A percentile compares a stretch with the other conserved stretches of the same genome.
phyloP scores from a whole-genome alignment of 2,888 invertebrate species.

The Melanargia galathea region DNA sequence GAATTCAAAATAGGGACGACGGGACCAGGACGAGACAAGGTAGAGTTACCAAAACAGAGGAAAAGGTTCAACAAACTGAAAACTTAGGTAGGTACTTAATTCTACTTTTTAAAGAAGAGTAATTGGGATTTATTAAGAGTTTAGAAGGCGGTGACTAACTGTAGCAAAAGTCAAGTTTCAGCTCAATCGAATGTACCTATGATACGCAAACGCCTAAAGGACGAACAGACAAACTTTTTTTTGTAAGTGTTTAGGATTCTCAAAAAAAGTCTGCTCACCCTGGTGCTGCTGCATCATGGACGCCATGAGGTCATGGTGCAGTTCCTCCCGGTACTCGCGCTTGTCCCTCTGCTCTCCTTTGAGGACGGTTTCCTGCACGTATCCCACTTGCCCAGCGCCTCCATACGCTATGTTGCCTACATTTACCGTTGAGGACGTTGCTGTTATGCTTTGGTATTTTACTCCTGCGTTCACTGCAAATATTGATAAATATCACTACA shows the following conservation, averaged over 20 bases:
- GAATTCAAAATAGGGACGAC: not conserved
- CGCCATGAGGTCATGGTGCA: constrained; percentile 81
- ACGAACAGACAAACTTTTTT: too few species aligned
- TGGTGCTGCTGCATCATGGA: constrained; percentile 78
- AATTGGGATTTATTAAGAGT: too few species aligned
- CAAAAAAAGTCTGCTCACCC: constrained; percentile 43
- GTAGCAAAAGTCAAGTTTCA: too few species aligned
- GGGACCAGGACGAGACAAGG: not conserved
- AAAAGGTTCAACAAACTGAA: not conserved
- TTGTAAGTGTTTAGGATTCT: too few species aligned
- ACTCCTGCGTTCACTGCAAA: constrained; percentile 72
- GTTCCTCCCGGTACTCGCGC: constrained; percentile 75
- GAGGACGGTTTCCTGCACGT: constrained; percentile 61
- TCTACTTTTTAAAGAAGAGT: too few species aligned
- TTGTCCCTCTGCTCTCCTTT: constrained; percentile 68
- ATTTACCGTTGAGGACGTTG: constrained; percentile 70
- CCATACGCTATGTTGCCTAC: constrained; percentile 73
- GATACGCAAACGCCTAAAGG: too few species aligned
- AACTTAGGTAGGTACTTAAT: too few species aligned
- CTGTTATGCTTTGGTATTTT: constrained; percentile 77
- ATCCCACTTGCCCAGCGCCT: constrained; percentile 68
- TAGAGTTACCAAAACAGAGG: too few species aligned
- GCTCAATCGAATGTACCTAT: too few species aligned
- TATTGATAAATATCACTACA: not conserved
- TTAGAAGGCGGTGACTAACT: too few species aligned